Percentiles rank a stretch among this genome's conserved stretches.
phyloP scores from a whole-genome alignment of 2,113 vertebrate species.

The Nipponia nippon region DNA sequence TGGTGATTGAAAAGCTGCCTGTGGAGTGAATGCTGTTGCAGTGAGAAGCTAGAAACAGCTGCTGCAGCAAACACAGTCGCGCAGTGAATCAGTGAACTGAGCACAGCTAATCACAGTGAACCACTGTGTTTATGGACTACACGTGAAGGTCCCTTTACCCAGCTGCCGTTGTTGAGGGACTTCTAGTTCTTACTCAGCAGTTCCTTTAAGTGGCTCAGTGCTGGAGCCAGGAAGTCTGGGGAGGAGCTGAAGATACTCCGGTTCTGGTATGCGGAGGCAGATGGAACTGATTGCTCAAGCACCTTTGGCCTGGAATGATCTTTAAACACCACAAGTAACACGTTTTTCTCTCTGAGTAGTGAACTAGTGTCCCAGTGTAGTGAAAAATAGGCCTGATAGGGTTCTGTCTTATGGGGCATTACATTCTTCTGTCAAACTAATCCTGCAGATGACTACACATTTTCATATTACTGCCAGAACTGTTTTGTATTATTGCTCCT shows the following conservation, averaged over 20 bases:
- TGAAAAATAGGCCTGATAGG: not conserved
- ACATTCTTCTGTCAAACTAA: not conserved
- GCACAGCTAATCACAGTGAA: not conserved
- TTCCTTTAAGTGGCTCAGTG: not conserved
- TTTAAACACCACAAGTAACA: not conserved
- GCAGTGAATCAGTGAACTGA: not conserved
- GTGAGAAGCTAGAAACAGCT: not conserved
- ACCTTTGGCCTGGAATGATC: not conserved
- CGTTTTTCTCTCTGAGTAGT: not conserved
- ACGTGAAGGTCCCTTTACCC: not conserved
- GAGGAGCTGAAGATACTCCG: not conserved
- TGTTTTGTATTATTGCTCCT: not conserved
- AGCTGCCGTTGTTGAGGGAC: not conserved
- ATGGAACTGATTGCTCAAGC: conserved; percentile 2
- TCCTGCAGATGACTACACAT: not conserved
- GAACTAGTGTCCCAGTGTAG: not conserved
- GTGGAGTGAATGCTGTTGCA: not conserved
- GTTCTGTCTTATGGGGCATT: not conserved
- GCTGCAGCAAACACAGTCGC: not conserved
- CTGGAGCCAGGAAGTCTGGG: not conserved
- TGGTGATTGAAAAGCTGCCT: not conserved
- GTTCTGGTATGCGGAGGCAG: not conserved
- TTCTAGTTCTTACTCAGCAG: not conserved
- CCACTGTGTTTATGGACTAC: rapidly evolving
- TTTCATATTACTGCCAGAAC: not conserved